Evolutionary conservation across 2,797 vertebrate genomes (phyloP).

Genomic region (Onychomys leucogaster): DNA sequence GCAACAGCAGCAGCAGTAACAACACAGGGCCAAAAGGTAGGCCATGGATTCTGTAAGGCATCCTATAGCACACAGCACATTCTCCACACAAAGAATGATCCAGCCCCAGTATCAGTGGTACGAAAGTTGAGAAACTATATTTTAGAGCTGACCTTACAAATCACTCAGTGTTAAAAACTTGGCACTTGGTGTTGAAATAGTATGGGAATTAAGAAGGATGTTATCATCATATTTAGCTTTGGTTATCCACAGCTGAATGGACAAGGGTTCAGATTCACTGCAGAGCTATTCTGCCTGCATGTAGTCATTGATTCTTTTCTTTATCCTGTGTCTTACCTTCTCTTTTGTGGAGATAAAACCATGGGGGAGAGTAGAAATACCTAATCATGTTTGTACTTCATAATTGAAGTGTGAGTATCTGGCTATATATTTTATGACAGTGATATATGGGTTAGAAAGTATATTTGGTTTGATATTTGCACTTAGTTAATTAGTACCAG

Average conservation of each 20-base stretch:
- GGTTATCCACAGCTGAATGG: background rate
- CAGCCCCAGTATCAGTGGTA: background rate
- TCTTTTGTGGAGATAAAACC: background rate
- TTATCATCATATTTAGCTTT: background rate
- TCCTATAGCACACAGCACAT: background rate
- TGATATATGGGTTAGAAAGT: background rate
- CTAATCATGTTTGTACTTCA: background rate
- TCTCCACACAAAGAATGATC: background rate
- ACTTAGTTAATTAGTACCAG: background rate
- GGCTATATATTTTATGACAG: background rate
- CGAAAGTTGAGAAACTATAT: background rate
- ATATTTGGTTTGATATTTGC: slow-evolving; percentile 44
- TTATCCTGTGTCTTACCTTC: background rate
- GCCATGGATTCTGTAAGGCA: background rate
- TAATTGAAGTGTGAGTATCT: background rate
- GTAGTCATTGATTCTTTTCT: background rate
- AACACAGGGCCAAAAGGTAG: background rate
- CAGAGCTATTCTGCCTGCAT: background rate
- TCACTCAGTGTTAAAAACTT: background rate
- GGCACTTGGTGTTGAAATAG: background rate
- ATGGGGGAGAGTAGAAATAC: background rate
- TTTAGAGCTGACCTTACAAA: background rate
- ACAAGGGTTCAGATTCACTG: background rate
- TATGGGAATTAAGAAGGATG: background rate
- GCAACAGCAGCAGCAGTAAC: background rate